phyloP scores from a whole-genome alignment of 2,113 vertebrate genomes.

The Leptobrachium leishanense region DNA sequence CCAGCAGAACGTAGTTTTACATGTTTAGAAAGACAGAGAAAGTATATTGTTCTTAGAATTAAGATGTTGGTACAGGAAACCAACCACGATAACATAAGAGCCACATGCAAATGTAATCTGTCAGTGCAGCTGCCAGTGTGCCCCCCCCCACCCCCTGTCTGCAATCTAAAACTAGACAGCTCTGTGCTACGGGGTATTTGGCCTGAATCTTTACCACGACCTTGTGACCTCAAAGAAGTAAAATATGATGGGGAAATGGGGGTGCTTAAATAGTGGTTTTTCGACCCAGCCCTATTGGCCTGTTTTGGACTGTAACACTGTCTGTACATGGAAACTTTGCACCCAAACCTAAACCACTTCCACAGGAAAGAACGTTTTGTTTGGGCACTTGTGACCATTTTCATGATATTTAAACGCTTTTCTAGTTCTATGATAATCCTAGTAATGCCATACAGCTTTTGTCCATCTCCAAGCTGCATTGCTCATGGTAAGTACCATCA shows the following conservation, averaged over 20 bases:
- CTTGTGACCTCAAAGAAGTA: neutral
- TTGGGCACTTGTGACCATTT: neutral
- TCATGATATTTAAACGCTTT: neutral
- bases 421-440: neutral
- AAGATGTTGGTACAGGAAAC: constrained; percentile 40
- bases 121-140: neutral
- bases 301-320: neutral
- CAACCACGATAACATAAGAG: constrained; percentile 9
- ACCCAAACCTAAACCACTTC: constrained; percentile 25
- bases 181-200: neutral
- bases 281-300: neutral
- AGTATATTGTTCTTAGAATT: constrained; percentile 38
- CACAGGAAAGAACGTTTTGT: neutral
- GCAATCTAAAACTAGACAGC: neutral
- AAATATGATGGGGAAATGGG: neutral
- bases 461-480: no score
- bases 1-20: neutral
- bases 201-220: neutral
- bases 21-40: neutral
- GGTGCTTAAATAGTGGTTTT: no score
- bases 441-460: no score
- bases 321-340: neutral
- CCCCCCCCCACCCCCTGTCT: neutral
- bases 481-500: no score
- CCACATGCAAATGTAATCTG: constrained; percentile 14